Base-by-base conservation (phyloP, 2,113 vertebrate species). In the Gopherus evgoodei region DNA sequence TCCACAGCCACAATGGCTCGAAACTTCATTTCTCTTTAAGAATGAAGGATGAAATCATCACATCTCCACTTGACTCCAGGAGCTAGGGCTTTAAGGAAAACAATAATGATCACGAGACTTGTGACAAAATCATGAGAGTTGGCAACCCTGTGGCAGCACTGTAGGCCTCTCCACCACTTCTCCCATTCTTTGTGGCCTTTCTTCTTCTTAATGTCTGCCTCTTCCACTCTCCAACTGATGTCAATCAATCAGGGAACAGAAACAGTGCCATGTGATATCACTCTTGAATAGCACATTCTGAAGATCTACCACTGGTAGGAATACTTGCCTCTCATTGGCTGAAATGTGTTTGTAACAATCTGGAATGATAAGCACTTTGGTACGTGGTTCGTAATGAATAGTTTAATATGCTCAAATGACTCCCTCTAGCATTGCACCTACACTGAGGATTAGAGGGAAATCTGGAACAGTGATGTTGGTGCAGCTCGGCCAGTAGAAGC, bases 111-210 rank as follows among this genome's bases (percentile, higher is more conserved):
- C 27, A 59, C 5, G 27, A 59, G 57, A 59, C 57, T 27, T 2
- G 25, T 59, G 57, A 59, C 24, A 56, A 56, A 56, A 56, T 56
- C 54, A 56, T 56, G 54, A 56, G 54, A 56, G 54, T 59, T 59
- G 57, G 25, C 57, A 27, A 29, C 25, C 11, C 65, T 22, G 8
- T 4, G 52, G 90, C 53, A 1, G 0, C 0, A 14, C 1, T 87
- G 1, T 0, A 3, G 83, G 6, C 5, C 8, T 8, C 52, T 72
- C 84, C 87, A 93, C 69, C n/a, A 93, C 69, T 29, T 78, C 52
- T 81, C 1, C 5, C 29, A 42, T 59, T 16, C 50, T 79, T 83
- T 52, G 22, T 53, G 65, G 11, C 8, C 83, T 87, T 44, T 86
- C 42, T 52, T 81, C 69, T 57, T 27, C 49, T 49, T 31, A 38